Evolutionary conservation across 2,797 vertebrate species (phyloP).

Genomic region (Trichosurus vulpecula): DNA sequence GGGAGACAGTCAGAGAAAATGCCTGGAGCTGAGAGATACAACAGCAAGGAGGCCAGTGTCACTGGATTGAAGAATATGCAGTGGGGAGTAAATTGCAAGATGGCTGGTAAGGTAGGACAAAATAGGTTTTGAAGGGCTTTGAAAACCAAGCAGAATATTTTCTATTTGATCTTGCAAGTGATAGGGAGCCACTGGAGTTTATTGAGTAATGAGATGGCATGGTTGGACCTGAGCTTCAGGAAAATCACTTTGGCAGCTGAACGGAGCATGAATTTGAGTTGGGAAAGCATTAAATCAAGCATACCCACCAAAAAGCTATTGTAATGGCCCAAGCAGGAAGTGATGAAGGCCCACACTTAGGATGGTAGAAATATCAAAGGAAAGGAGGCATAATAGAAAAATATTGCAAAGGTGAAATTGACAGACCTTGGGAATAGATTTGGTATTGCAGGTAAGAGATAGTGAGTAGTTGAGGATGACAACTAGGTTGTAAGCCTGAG

Average conservation of each 20-base stretch:
- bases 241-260: background rate
- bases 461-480: background rate
- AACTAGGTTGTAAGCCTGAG: background rate
- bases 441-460: background rate
- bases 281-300: background rate
- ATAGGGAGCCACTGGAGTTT: background rate
- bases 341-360: background rate
- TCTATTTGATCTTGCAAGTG: background rate
- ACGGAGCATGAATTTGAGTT: background rate
- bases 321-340: too few species aligned
- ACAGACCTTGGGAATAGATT: background rate
- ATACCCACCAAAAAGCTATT: too few species aligned
- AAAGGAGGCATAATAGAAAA: background rate
- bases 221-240: background rate
- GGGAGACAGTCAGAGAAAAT: background rate
- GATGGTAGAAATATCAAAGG: background rate
- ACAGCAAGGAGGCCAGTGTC: background rate
- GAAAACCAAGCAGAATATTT: background rate
- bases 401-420: background rate
- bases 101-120: background rate
- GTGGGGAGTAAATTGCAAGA: background rate
- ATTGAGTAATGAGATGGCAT: background rate
- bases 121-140: background rate
- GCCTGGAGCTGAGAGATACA: background rate
- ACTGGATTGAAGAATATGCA: background rate